These are phyloP conservation scores for Furcula furcula DNA, from an alignment of 2,888 invertebrate species.

Conservation along the genomic window DNA sequence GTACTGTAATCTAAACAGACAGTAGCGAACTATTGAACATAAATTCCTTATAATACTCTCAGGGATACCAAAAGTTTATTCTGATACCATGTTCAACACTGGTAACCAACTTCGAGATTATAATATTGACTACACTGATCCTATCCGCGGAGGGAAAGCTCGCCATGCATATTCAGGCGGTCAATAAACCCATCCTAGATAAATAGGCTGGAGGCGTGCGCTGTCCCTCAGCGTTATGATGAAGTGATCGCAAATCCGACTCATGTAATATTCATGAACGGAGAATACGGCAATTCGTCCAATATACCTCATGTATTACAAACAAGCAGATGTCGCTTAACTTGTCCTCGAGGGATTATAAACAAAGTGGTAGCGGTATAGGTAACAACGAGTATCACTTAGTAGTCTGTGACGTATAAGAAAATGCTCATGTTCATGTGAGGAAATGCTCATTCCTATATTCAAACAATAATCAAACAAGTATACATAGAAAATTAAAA, in stretches of 20 bases:
- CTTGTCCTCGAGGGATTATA: constrained; percentile 34
- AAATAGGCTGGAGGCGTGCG: constrained; percentile 48
- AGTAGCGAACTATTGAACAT: too few relatives aligned
- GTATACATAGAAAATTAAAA: too few relatives aligned
- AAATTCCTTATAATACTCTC: too few relatives aligned
- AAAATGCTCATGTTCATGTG: too few relatives aligned
- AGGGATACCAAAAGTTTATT: too few relatives aligned
- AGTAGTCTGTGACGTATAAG: too few relatives aligned
- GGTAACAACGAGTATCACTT: too few relatives aligned
- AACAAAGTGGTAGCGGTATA: too few relatives aligned
- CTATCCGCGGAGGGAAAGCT: constrained; percentile 24
- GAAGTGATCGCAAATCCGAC: constrained; percentile 59
- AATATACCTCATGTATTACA: constrained; percentile 46
- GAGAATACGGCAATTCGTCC: constrained; percentile 64
- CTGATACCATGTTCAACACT: constrained; percentile 1
- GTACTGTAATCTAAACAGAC: too few relatives aligned
- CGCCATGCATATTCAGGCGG: constrained; percentile 45
- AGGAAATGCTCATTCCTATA: too few relatives aligned
- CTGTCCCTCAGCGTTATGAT: constrained; percentile 54
- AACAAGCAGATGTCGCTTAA: constrained; percentile 41
- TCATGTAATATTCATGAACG: constrained; percentile 69
- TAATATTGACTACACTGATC: constrained; percentile 30
- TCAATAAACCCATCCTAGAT: constrained; percentile 46
- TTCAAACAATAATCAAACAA: too few relatives aligned
- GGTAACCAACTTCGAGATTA: constrained; percentile 26